phyloP scores from a whole-genome alignment of 2,888 invertebrate species.

The Aethes cnicana region DNA sequence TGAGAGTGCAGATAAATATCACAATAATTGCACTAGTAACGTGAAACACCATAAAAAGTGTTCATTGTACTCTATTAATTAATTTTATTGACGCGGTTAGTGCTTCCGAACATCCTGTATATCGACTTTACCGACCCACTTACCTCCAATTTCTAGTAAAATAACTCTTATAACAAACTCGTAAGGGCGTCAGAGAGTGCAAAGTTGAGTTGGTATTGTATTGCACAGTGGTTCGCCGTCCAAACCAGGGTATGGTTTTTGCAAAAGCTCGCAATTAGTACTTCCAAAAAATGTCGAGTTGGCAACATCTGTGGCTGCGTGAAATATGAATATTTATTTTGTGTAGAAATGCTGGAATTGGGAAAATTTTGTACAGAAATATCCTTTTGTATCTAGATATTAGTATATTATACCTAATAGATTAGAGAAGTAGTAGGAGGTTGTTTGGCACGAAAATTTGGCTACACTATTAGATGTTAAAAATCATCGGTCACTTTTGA shows the following conservation, averaged over 20 bases:
- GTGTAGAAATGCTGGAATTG: background rate
- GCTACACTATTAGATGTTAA: too few relatives aligned
- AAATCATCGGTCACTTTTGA: too few relatives aligned
- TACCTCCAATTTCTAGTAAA: background rate
- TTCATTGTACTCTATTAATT: slow-evolving; percentile 21
- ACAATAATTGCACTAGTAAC: background rate
- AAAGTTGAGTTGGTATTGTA: background rate
- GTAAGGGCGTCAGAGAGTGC: background rate
- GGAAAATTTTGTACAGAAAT: background rate
- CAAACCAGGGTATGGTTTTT: slow-evolving; percentile 32
- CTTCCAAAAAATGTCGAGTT: slow-evolving; percentile 26
- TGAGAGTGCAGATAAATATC: background rate
- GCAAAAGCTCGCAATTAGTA: slow-evolving; percentile 27
- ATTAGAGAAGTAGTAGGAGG: too few relatives aligned
- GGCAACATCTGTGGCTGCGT: slow-evolving; percentile 17
- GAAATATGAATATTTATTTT: slow-evolving; percentile 20
- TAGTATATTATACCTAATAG: background rate
- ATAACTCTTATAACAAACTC: background rate
- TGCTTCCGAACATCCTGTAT: slow-evolving; percentile 8
- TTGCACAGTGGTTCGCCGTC: slow-evolving; percentile 21
- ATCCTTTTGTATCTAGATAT: too few relatives aligned
- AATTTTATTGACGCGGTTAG: slow-evolving; percentile 24
- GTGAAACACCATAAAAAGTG: background rate
- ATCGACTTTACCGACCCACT: slow-evolving; percentile 8
- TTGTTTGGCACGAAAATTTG: too few relatives aligned